phyloP scores from a whole-genome alignment of 2,797 vertebrate genomes.

The Gastrophryne carolinensis region DNA sequence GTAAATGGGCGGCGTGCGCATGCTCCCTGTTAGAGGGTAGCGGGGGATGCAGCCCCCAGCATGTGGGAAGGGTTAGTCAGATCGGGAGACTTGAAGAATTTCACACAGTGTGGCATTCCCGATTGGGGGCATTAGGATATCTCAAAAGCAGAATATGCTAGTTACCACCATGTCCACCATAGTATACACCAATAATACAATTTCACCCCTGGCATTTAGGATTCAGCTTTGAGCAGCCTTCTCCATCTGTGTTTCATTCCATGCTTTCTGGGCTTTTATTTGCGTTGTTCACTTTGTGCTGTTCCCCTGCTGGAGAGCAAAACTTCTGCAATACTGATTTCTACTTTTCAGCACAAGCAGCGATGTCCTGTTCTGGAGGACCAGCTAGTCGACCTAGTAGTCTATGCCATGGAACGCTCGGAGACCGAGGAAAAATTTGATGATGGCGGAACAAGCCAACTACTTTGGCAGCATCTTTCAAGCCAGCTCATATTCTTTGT shows the following conservation, averaged over 20 bases:
- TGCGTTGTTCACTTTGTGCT: slow-evolving; percentile 55
- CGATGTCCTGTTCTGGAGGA: slow-evolving; percentile 97
- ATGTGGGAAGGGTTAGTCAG: too few species aligned
- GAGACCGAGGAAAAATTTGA: slow-evolving; percentile 98
- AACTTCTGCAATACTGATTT: slow-evolving; percentile 77
- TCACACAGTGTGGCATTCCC: too few species aligned
- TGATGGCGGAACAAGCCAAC: slow-evolving; percentile 94
- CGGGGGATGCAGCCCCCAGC: too few species aligned
- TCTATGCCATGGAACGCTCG: slow-evolving; percentile 98
- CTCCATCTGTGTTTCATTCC: slow-evolving; percentile 72
- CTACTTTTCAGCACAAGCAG: slow-evolving; percentile 91
- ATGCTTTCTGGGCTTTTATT: slow-evolving; percentile 72
- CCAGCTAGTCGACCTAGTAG: slow-evolving; percentile 98
- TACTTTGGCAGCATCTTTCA: slow-evolving; percentile 98
- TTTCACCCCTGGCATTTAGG: slow-evolving; percentile 62
- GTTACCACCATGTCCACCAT: too few species aligned
- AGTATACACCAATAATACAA: too few species aligned
- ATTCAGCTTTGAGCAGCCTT: slow-evolving; percentile 76
- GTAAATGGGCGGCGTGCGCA: too few species aligned
- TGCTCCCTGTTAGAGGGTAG: too few species aligned
- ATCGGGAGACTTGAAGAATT: too few species aligned
- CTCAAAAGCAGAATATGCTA: too few species aligned
- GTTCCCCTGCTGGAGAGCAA: slow-evolving; percentile 56
- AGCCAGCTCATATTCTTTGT: slow-evolving; percentile 99
- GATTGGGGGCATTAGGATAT: too few species aligned